Conservation (phyloP, 2,113 vertebrate genomes). For the Tichodroma muraria region DNA sequence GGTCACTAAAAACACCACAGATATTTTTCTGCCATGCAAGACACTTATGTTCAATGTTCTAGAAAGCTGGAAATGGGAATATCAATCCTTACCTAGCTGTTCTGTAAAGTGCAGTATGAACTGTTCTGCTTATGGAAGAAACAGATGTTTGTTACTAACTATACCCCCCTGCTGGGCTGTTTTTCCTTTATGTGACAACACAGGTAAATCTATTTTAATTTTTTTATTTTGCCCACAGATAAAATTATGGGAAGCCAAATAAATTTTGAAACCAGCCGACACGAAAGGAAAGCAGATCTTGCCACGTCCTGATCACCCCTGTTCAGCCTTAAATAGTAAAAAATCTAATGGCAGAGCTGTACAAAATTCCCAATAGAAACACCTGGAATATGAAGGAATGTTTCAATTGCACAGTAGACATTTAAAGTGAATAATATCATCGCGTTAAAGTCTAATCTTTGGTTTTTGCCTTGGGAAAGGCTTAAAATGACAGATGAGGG, state of each 20-base stretch:
- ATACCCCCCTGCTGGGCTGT: background rate
- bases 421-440: background rate
- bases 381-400: background rate
- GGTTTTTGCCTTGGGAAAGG: constrained; percentile 58
- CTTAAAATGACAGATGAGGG: background rate
- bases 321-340: background rate
- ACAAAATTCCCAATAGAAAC: background rate
- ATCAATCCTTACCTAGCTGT: background rate
- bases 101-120: background rate
- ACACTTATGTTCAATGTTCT: background rate
- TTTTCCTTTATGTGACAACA: background rate
- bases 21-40: background rate
- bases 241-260: background rate
- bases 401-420: constrained; percentile 29
- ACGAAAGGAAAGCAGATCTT: background rate
- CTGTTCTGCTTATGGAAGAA: background rate
- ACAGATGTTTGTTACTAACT: background rate
- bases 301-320: background rate
- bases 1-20: background rate
- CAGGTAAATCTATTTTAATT: background rate
- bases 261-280: background rate
- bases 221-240: background rate
- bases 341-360: background rate
- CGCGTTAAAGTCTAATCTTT: constrained; percentile 57
- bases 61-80: background rate